Base-by-base conservation (phyloP, 2,797 vertebrate species). In the Neosilurus mollespiculum region DNA sequence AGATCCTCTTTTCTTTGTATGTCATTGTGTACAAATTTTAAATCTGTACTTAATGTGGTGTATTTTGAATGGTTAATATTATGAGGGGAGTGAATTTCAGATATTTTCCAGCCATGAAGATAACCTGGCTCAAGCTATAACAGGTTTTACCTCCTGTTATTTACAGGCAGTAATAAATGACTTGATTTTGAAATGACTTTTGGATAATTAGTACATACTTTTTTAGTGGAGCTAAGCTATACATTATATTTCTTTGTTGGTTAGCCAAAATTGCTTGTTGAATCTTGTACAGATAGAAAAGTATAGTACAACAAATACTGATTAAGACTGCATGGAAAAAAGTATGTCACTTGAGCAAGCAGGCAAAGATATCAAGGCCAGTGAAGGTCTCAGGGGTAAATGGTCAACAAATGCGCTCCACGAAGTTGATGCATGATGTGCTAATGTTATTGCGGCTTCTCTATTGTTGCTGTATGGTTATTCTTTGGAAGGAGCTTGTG, bases 161-260 rank as follows among this genome's bases (percentile, higher is more conserved):
- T 73, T 83, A 5, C 34, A 24, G 69, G 8, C 53, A 16, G 9
- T 58, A 43, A 69, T 70, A 82, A 85, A 83, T 81, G 83, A 80
- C 83, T 92, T 78, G 43, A 43, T 6, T 43, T 43, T 43, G 85
- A 51, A 87, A 73, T 84, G 84, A 71, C 65, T 78, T 59, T 72
- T 90, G 91, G 88, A 91, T 92, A 93, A 91, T 91, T 66, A 70
- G 84, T 65, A 86, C 85, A 89, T 89, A 88, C 89, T 87, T 93
- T 91, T 93, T 91, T 81, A 86, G 75, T n/a, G 64, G 58, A 82
- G 71, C 81, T 76, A 90, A 91, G 86, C 82, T 81, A 65, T 78
- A 85, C 86, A 85, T 89, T 86, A 16, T 86, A 77, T 88, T 72
- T 86, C 84, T 87, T 87, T 83, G 78, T 88, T 76, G 83, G 61